Conservation (phyloP, 2,888 invertebrate genomes). For the Phlogophora meticulosa region DNA sequence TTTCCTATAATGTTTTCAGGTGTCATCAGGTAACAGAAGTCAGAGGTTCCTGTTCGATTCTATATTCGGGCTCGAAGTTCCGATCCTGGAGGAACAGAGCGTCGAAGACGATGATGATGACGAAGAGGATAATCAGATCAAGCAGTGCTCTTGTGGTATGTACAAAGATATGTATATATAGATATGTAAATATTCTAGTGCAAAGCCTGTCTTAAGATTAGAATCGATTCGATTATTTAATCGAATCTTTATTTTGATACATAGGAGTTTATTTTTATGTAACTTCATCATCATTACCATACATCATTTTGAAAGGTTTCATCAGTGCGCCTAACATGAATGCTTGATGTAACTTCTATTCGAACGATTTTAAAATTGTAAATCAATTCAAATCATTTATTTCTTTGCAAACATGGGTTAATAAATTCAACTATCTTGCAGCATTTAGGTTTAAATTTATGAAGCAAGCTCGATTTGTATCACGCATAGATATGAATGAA, state of each 20-base stretch:
- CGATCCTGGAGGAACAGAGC: conserved; percentile 89
- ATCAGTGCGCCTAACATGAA: no score
- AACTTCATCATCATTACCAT: conserved; percentile 12
- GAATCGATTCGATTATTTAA: conserved; percentile 6
- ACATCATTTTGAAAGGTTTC: conserved; percentile 6
- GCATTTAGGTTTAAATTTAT: no score
- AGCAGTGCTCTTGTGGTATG: conserved; percentile 95
- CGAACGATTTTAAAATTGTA: no score
- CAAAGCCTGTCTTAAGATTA: background rate
- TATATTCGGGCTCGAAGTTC: conserved; percentile 92
- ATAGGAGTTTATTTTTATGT: conserved; percentile 12
- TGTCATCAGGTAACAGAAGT: conserved; percentile 89
- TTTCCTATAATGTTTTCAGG: conserved; percentile 75
- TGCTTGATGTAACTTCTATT: no score
- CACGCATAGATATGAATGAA: no score
- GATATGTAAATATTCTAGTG: conserved; percentile 24
- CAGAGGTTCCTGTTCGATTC: conserved; percentile 94
- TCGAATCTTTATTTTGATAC: no score
- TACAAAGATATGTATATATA: conserved; percentile 59
- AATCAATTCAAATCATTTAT: no score
- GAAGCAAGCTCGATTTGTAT: no score
- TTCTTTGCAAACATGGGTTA: no score
- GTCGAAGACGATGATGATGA: conserved; percentile 89
- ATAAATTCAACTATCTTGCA: no score
- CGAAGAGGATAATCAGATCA: conserved; percentile 90